Evolutionary conservation across 2,888 invertebrate genomes (phyloP).

Genomic region (Nesidiocoris tenuis): DNA sequence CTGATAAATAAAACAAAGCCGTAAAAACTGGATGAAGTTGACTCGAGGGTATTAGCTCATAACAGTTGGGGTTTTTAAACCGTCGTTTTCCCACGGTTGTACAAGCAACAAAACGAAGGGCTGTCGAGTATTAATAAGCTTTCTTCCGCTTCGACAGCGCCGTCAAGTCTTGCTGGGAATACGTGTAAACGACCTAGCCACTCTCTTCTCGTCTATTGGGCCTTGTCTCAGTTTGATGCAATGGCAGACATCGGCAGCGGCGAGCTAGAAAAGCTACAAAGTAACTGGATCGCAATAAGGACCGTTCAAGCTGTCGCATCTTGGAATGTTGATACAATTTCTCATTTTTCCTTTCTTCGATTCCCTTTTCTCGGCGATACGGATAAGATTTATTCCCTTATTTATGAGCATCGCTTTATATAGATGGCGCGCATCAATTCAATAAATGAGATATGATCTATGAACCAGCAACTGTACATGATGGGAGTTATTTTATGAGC

Average conservation of each 20-base stretch:
- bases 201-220: background rate
- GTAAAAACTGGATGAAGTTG: constrained; percentile 30
- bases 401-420: too few species aligned
- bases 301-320: background rate
- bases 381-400: too few species aligned
- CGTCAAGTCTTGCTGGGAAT: background rate
- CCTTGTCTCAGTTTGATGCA: too few species aligned
- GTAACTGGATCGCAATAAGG: background rate
- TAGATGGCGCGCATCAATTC: too few species aligned
- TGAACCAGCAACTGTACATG: too few species aligned
- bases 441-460: too few species aligned
- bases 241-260: too few species aligned
- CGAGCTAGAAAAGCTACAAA: too few species aligned
- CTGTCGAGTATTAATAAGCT: constrained; percentile 10
- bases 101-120: background rate
- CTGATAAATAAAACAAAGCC: constrained; percentile 29
- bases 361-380: too few species aligned
- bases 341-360: too few species aligned
- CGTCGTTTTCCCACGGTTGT: constrained; percentile 13
- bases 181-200: constrained; percentile 8
- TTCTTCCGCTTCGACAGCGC: constrained; percentile 13
- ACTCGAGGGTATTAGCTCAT: constrained; percentile 33
- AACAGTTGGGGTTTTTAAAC: constrained; percentile 25
- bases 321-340: background rate
- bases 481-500: too few species aligned